Conservation (phyloP, 2,797 vertebrate species). For the Chiroxiphia lanceolata region DNA sequence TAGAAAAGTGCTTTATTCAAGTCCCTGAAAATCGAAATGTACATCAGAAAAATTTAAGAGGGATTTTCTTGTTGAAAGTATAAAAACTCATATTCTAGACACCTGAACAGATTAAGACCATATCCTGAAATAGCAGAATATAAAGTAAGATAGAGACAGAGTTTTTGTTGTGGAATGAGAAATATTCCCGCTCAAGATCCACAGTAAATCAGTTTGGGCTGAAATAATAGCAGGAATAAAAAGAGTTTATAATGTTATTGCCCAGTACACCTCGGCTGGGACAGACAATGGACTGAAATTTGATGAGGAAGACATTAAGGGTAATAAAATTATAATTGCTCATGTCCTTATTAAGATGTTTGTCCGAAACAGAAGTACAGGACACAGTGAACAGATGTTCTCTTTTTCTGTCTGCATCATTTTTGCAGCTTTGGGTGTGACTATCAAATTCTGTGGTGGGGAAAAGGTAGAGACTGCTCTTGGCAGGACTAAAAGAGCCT, state of each 20-base stretch:
- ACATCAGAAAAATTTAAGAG: background rate
- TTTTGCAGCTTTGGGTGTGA: background rate
- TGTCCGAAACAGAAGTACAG: background rate
- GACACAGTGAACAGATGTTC: background rate
- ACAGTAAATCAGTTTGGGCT: background rate
- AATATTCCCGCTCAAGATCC: background rate
- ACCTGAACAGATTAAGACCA: background rate
- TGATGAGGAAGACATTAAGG: slow-evolving; percentile 17
- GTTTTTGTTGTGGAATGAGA: background rate
- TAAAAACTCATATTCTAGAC: background rate
- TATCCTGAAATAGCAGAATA: background rate
- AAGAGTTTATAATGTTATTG: background rate
- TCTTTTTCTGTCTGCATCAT: background rate
- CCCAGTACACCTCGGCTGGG: background rate
- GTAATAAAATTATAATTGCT: slow-evolving; percentile 5
- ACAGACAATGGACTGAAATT: slow-evolving; percentile 9
- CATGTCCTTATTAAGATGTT: background rate
- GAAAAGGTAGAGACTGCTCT: background rate
- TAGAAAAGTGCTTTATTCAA: background rate
- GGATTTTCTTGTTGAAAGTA: background rate
- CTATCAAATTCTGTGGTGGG: background rate
- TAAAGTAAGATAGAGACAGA: background rate
- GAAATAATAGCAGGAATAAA: background rate
- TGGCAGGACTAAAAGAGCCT: background rate
- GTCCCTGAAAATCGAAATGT: background rate